Base-by-base conservation (phyloP, 2,797 vertebrate genomes). In the Cheirogaleus major region DNA sequence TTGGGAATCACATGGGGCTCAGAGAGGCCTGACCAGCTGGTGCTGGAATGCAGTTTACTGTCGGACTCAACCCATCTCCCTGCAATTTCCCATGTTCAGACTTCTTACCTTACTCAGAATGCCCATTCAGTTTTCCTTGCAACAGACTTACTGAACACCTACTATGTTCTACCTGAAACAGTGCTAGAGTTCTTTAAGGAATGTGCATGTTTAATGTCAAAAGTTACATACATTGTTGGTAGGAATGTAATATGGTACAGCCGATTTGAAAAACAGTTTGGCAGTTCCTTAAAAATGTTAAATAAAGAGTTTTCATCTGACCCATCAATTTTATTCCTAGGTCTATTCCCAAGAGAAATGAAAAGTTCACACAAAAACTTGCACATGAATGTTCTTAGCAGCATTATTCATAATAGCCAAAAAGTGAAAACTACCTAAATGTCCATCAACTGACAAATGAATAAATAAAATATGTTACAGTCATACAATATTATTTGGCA, bases 1-100 rank as follows among this genome's bases (percentile, higher is more conserved):
- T 98, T 97, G 99, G 78, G 76, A 97, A 89, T 83, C 61, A 82
- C n/a, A 86, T 1, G 20, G 27, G 45, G 25, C 15, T 97, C 85
- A 93, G 88, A 91, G 82, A 43, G 45, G 27, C 65, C 25, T 61
- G 50, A 76, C 25, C 23, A 73, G 48, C 50, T 52, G 75, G 35
- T 61, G 61, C 82, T 73, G 18, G 70, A 48, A 38, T 45, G 55
- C n/a, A 79, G 57, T 43, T 96, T 27, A 65, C 22, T 48, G 7
- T 73, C 25, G 32, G 63, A 38, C 27, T 65, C 48, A 25, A 20
- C 75, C 27, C 8, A 27, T 41, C 30, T 88, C 61, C 65, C n/a
- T 69, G 69, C 18, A 1, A 45, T 25, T 69, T 81, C 45, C 75
- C 65, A 55, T 25, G 4, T 67, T 88, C 63, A 82, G 27, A 57